Percentiles rank a stretch among this genome's conserved stretches.
phyloP scores from a whole-genome alignment of 1,140 invertebrate genomes.

The Eurosta solidaginis region DNA sequence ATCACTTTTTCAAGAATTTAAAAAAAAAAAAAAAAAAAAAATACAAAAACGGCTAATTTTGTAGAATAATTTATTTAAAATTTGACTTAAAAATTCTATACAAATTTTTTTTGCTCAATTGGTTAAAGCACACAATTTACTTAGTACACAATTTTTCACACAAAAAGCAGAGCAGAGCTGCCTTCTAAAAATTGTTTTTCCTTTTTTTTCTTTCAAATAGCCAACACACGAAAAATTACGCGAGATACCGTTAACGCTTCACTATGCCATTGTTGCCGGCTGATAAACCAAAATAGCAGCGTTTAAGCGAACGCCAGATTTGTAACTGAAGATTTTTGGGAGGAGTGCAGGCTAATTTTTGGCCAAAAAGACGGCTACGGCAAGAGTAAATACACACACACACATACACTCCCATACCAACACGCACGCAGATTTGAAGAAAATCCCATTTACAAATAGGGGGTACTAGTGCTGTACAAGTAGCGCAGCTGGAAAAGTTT shows the following conservation, averaged over 20 bases:
- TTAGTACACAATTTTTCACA: not conserved
- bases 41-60: not conserved
- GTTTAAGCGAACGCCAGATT: slow-evolving; percentile 19
- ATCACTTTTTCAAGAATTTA: slow-evolving; percentile 1
- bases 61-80: not conserved
- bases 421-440: not conserved
- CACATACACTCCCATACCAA: not conserved
- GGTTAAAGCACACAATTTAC: too few species aligned
- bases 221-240: too few species aligned
- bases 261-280: not conserved
- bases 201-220: not conserved
- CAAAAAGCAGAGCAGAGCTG: not conserved
- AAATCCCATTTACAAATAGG: not conserved
- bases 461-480: not conserved
- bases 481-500: not conserved
- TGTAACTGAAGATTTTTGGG: slow-evolving; percentile 26
- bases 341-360: slow-evolving; percentile 1
- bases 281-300: slow-evolving; percentile 2
- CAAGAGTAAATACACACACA: not conserved
- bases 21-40: not conserved
- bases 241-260: too few species aligned
- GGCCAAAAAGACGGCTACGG: slow-evolving; percentile 12
- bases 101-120: too few species aligned
- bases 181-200: not conserved
- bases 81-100: not conserved